Base-by-base conservation (phyloP, 1,140 invertebrate species). In the Thrips palmi region DNA sequence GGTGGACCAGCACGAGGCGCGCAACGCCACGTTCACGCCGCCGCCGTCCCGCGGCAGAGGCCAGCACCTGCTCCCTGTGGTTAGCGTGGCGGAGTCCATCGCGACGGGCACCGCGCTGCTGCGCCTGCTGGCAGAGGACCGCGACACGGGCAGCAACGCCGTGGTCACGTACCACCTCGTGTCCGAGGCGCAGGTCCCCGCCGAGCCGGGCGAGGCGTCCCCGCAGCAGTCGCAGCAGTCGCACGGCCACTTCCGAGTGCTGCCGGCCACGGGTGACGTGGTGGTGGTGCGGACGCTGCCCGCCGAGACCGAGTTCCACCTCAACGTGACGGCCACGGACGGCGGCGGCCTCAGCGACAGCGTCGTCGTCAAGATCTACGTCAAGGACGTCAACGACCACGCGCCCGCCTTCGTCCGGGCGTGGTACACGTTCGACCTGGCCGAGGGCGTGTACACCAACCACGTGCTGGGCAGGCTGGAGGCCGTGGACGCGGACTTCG, bases 331-430 rank as follows among this genome's bases (percentile, higher is more conserved):
- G 1, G 84, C 80, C 0, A 64, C 62, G 4, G 86, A 92, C 53
- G 67, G 71, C 4, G 82, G 75, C 5, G 73, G 70, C 1, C 54
- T 87, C 0, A 68, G 63, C 33, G 74, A 83, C 35, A 60, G 64
- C 30, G 67, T 81, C 2, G 70, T 68, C 24, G 57, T 91, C 1
- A 68, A 74, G 35, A 58, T 73, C 27, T 59, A 65, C 20, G 62
- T 89, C 0, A 70, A 71, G 42, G 85, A 91, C 55, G 68, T 87
- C 0, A 92, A 92, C 51, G 77, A 91, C 50, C 82, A 88, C 52
- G 67, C 75, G 11, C 86, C 86, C 0, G 67, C 71, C 30, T 92
- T 91, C 45, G 73, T 71, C 42, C 74, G 80, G 47, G 65, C 74
- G 1, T 77, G 72, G 66, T 92, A 89, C 53, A 74, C 67, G 11